Evolutionary conservation across 2,113 vertebrate genomes (phyloP).

Genomic region (Electrona antarctica): DNA sequence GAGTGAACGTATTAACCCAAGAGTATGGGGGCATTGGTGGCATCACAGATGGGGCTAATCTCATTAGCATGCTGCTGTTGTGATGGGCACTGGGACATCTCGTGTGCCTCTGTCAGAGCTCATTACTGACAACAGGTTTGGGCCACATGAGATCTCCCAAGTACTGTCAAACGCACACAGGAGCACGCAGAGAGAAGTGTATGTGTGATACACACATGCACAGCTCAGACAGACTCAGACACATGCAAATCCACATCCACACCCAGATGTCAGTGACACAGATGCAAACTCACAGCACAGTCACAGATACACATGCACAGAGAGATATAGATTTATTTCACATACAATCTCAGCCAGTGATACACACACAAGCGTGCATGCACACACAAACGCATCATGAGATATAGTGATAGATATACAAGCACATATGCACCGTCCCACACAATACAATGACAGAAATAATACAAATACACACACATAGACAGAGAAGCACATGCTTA

Average conservation of each 20-base stretch:
- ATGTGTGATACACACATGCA: no score
- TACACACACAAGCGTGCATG: not conserved
- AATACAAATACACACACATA: not conserved
- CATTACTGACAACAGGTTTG: slow-evolving; percentile 49
- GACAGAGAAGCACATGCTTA: not conserved
- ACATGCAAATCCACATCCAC: not conserved
- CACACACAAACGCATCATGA: not conserved
- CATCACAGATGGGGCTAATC: slow-evolving; percentile 58
- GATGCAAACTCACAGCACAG: no score
- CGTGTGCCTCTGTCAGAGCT: slow-evolving; percentile 51
- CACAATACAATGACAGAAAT: not conserved
- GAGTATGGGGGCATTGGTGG: slow-evolving; percentile 46
- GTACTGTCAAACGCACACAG: slow-evolving; percentile 33
- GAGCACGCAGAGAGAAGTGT: not conserved
- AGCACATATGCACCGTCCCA: not conserved
- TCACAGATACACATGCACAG: no score
- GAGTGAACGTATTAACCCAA: slow-evolving; percentile 59
- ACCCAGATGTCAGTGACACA: no score
- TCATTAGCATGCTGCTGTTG: slow-evolving; percentile 56
- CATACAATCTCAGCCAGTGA: not conserved
- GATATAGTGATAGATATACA: no score
- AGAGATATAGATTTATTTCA: no score
- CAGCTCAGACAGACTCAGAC: no score
- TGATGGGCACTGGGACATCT: slow-evolving; percentile 51
- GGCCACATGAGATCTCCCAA: slow-evolving; percentile 27